phyloP scores from a whole-genome alignment of 2,113 vertebrate genomes.

The Pagrus major region DNA sequence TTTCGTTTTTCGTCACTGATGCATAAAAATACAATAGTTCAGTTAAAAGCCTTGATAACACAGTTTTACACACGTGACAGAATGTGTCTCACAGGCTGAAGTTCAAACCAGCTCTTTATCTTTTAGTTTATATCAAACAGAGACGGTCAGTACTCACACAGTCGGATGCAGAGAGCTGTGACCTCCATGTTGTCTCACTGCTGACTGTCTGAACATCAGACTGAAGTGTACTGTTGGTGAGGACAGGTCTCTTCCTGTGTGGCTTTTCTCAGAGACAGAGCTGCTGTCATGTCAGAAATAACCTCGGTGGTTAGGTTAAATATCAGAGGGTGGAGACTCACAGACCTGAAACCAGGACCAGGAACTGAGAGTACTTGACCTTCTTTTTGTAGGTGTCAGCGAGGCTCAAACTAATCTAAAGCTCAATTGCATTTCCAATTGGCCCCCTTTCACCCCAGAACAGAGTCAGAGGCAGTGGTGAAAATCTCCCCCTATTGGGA shows the following conservation, averaged over 20 bases:
- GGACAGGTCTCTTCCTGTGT: neutral
- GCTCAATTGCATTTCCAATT: too few relatives aligned
- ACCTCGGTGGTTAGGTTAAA: neutral
- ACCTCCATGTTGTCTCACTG: neutral
- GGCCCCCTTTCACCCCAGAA: too few relatives aligned
- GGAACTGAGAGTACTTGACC: too few relatives aligned
- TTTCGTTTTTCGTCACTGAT: too few relatives aligned
- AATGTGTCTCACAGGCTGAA: too few relatives aligned
- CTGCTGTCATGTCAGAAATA: neutral
- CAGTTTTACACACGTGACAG: too few relatives aligned
- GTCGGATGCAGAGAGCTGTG: neutral
- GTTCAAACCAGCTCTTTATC: neutral
- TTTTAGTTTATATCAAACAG: neutral
- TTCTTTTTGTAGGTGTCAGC: too few relatives aligned
- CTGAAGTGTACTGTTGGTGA: neutral
- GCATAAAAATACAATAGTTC: neutral
- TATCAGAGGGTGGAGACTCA: neutral
- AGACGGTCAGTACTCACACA: constrained; percentile 5
- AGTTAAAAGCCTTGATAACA: neutral
- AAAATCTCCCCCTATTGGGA: too few relatives aligned
- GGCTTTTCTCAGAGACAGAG: neutral
- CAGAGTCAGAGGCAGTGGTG: too few relatives aligned
- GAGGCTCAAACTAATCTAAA: too few relatives aligned
- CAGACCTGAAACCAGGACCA: too few relatives aligned
- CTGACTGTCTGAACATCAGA: neutral